Conservation (phyloP, 1,140 invertebrate genomes). For the Drosophila cardini region DNA sequence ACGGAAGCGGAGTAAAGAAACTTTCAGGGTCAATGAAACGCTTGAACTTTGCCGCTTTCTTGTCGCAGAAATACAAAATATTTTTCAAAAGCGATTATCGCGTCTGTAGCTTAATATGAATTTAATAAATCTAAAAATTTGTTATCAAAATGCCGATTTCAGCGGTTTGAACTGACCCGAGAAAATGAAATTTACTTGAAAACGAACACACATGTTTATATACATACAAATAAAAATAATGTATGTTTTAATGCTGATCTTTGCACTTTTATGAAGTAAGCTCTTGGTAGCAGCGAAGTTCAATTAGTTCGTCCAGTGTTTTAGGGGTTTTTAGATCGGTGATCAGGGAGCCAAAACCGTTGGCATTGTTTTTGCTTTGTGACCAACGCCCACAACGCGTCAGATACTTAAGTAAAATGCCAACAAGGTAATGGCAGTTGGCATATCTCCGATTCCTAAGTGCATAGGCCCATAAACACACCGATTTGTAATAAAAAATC, state of each 20-base stretch:
- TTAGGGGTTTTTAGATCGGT: conserved; percentile 46
- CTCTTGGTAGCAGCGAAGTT: conserved; percentile 21
- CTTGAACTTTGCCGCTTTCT: conserved; percentile 54
- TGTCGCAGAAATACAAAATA: conserved; percentile 31
- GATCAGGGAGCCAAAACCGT: conserved; percentile 45
- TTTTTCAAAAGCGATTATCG: conserved; percentile 51
- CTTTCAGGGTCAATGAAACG: conserved; percentile 74
- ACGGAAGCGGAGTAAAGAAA: background rate
- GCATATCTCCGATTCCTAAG: conserved; percentile 24
- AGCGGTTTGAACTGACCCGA: conserved; percentile 29
- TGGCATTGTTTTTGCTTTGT: conserved; percentile 54
- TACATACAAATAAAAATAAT: background rate
- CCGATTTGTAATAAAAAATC: conserved; percentile 22
- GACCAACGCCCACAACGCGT: conserved; percentile 44
- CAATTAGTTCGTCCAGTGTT: conserved; percentile 68
- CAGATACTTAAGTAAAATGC: conserved; percentile 54
- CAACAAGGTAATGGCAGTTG: conserved; percentile 56
- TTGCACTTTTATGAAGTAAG: conserved; percentile 63
- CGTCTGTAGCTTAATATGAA: conserved; percentile 48
- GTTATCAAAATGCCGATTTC: conserved; percentile 43
- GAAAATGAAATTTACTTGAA: conserved; percentile 8
- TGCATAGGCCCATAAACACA: conserved; percentile 42
- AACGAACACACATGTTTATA: background rate
- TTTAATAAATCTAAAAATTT: conserved; percentile 53
- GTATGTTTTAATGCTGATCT: conserved; percentile 56